Conservation (phyloP, 2,113 vertebrate genomes). For the Siphamia tubifer region DNA sequence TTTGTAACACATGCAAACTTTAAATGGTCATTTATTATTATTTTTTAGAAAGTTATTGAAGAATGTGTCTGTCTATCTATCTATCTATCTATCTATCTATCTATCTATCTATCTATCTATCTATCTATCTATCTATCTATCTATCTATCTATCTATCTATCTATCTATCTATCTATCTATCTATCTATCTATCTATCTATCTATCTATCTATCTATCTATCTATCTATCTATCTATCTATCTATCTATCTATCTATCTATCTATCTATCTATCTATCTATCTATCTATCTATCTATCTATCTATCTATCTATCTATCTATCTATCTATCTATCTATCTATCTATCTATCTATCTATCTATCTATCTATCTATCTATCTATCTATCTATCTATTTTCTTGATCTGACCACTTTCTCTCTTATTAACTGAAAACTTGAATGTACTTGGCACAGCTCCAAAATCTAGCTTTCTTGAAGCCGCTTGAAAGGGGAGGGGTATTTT, state of each 20-base stretch:
- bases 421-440: constrained; percentile 63
- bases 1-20: background rate
- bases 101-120: too few species aligned
- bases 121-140: too few species aligned
- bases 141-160: too few species aligned
- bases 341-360: background rate
- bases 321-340: constrained; percentile 24
- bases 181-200: too few species aligned
- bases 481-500: constrained; percentile 50
- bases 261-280: constrained; percentile 56
- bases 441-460: constrained; percentile 70
- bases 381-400: constrained; percentile 1
- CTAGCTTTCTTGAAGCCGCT: constrained; percentile 64
- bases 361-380: background rate
- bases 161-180: too few species aligned
- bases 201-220: too few species aligned
- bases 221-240: too few species aligned
- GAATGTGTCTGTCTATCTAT: too few species aligned
- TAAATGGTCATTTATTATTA: too few species aligned
- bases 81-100: too few species aligned
- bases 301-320: constrained; percentile 46
- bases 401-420: constrained; percentile 43
- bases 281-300: constrained; percentile 49
- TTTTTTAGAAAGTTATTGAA: too few species aligned
- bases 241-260: constrained; percentile 51